Conservation (phyloP, 1,140 invertebrate species). For the Dendroctonus ponderosae region DNA sequence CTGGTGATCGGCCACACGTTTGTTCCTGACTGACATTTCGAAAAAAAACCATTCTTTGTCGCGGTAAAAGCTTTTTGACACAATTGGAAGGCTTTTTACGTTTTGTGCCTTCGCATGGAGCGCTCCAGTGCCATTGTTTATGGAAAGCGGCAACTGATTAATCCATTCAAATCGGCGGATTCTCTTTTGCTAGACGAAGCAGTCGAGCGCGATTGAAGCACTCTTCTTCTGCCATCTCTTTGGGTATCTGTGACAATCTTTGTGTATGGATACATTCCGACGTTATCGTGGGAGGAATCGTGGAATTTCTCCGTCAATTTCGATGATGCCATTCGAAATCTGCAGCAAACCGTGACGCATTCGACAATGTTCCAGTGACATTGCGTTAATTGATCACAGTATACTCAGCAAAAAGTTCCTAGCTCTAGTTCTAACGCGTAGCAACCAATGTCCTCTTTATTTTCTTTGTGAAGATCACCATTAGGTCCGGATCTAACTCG, state of each 20-base stretch:
- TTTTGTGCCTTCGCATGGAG: conserved; percentile 33
- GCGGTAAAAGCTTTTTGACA: conserved; percentile 52
- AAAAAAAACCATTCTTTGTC: conserved; percentile 47
- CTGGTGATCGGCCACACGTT: conserved; percentile 49
- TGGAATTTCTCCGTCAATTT: too few relatives aligned
- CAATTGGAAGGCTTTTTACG: conserved; percentile 44
- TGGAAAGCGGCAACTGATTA: conserved; percentile 43
- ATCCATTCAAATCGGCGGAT: conserved; percentile 45
- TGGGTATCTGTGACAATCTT: conserved; percentile 39
- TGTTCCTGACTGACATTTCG: conserved; percentile 44
- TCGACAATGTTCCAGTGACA: too few relatives aligned
- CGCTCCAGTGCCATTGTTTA: conserved; percentile 43
- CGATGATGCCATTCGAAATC: too few relatives aligned
- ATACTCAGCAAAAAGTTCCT: too few relatives aligned
- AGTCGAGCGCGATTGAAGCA: conserved; percentile 38
- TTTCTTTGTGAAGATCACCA: too few relatives aligned
- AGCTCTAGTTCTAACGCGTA: too few relatives aligned
- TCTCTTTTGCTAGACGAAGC: conserved; percentile 29
- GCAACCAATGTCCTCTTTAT: too few relatives aligned
- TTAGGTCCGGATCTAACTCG: too few relatives aligned
- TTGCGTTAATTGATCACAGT: too few relatives aligned
- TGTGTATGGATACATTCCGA: conserved; percentile 22
- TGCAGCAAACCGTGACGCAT: too few relatives aligned
- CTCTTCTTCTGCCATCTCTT: conserved; percentile 23
- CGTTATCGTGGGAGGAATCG: conserved; percentile 23